Conservation (phyloP, 2,888 invertebrate species). For the Xestia sexstrigata region DNA sequence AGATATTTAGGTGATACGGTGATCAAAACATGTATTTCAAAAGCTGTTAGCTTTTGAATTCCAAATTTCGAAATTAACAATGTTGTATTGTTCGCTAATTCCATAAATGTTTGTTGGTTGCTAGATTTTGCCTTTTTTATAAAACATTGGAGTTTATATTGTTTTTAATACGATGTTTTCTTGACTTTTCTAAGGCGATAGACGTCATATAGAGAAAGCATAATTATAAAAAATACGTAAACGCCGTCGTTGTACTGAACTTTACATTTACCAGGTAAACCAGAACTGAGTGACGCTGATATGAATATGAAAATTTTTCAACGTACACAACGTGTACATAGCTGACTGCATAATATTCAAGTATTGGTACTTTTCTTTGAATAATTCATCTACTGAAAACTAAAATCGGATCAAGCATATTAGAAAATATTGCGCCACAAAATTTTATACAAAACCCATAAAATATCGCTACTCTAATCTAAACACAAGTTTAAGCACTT, state of each 20-base stretch:
- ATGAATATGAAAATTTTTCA: no score
- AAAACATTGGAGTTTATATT: conserved; percentile 23
- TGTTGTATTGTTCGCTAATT: conserved; percentile 50
- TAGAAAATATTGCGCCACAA: conserved; percentile 23
- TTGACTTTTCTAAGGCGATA: conserved; percentile 11
- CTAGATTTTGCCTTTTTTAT: conserved; percentile 35
- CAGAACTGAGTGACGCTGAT: no score
- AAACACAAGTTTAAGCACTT: conserved; percentile 43
- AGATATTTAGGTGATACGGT: conserved; percentile 58
- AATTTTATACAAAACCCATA: neutral
- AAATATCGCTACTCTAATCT: conserved; percentile 45
- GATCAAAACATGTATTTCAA: conserved; percentile 60
- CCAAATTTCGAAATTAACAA: conserved; percentile 52
- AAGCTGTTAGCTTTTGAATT: conserved; percentile 56
- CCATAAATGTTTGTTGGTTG: conserved; percentile 45
- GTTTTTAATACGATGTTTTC: conserved; percentile 43
- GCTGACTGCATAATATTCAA: no score
- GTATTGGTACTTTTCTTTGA: no score
- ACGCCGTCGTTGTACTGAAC: neutral
- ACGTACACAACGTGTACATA: no score
- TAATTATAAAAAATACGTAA: neutral
- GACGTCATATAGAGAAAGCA: neutral
- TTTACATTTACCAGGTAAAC: neutral
- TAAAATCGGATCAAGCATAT: conserved; percentile 5
- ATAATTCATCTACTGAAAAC: neutral